Percentiles rank a stretch among this genome's conserved stretches.
phyloP scores from a whole-genome alignment of 2,797 vertebrate genomes.

The Parauchenoglanis ngamensis region DNA sequence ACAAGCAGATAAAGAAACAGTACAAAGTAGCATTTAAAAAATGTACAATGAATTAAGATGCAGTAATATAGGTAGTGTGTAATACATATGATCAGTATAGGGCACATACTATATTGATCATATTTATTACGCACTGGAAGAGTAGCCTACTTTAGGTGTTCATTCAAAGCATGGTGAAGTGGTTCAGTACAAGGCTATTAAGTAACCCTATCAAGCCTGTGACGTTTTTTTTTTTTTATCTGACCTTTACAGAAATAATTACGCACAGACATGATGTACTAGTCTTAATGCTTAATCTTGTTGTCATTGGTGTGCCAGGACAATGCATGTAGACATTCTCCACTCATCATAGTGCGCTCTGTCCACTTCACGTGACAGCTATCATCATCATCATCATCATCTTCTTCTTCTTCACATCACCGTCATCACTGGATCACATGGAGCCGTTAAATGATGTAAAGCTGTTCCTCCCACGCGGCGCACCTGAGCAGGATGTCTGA shows the following conservation, averaged over 20 bases:
- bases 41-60: not conserved
- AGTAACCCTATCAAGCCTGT: not conserved
- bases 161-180: not conserved
- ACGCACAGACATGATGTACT: slow-evolving; percentile 1
- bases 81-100: not conserved
- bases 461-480: slow-evolving; percentile 25
- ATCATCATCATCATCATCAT: not conserved
- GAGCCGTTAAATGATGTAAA: slow-evolving; percentile 14
- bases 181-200: not conserved
- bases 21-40: not conserved
- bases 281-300: not conserved
- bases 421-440: slow-evolving; percentile 12
- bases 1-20: not conserved
- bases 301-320: not conserved
- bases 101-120: not conserved
- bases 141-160: not conserved
- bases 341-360: not conserved
- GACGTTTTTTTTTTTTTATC: not conserved
- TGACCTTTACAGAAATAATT: not conserved
- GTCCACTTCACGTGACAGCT: not conserved
- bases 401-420: not conserved
- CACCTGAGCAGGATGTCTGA: slow-evolving; percentile 38
- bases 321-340: not conserved
- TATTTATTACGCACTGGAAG: not conserved
- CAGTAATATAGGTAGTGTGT: not conserved